A percentile compares a stretch with the other conserved stretches of the same genome.
Evolutionary conservation across 1,140 invertebrate species (phyloP).

Genomic region (Frieseomelitta varia): DNA sequence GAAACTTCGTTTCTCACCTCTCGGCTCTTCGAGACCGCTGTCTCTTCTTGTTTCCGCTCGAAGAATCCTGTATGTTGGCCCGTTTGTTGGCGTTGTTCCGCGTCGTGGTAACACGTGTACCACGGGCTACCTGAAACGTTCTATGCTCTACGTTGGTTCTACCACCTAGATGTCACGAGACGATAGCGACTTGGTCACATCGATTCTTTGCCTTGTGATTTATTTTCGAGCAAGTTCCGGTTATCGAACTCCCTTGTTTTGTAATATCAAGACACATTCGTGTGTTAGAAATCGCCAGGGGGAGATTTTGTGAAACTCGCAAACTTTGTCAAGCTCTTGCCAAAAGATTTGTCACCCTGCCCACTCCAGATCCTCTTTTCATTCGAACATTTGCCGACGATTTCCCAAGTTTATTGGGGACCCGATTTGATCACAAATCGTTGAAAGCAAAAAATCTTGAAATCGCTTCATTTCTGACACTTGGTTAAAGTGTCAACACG

Average conservation of each 20-base stretch:
- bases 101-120: constrained; percentile 7
- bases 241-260: background rate
- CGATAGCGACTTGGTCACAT: background rate
- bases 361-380: no score
- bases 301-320: no score
- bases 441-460: no score
- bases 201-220: background rate
- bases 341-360: no score
- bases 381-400: no score
- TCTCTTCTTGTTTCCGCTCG: background rate
- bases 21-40: background rate
- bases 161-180: background rate
- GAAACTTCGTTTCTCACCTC: constrained; percentile 12
- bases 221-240: background rate
- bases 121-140: background rate
- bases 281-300: no score
- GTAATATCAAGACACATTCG: background rate
- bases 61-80: background rate
- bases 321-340: no score
- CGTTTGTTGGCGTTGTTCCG: background rate
- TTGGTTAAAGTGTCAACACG: no score
- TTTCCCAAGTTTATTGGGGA: no score
- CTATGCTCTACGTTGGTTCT: background rate
- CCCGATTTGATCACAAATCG: no score
- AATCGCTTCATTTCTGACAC: no score